Evolutionary conservation across 1,140 invertebrate genomes (phyloP), one percentile per base, ranked within the genome.

Genomic region (Meloidogyne hapla): DNA sequence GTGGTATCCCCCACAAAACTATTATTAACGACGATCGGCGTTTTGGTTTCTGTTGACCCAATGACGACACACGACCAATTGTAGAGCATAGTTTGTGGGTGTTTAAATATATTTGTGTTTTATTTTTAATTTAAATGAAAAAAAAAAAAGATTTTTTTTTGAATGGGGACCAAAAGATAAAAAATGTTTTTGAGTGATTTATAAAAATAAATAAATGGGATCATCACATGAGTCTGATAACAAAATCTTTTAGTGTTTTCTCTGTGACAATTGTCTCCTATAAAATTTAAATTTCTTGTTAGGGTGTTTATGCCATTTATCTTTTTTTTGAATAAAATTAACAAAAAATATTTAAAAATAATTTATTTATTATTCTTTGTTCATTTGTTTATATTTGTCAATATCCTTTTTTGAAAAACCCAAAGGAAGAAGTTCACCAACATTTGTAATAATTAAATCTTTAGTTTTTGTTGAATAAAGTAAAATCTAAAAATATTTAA

Each of bases 361-460:
- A n/a, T n/a, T n/a, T n/a, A n/a, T n/a, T n/a, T n/a, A 56, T 73
- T 28, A 23, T 73, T 64, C 42, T 25, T 61, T 64, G 23, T 21
- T 61, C 71, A 15, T 64, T 28, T 40, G 48, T 45, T 75, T 23
- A 63, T 66, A 28, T 21, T 40, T 26, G 38, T 75, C 38, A 48
- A 75, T 23, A 6, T 26, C 10, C 10, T 33, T 26, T 13, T 48
- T 48, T 10, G 48, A 45, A 56, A 77, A 77, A 18, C 74, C 76
- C 75, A 77, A 65, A n/a, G 76, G 76, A 38, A 78, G 62, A 23
- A 77, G 74, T 28, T 77, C 70, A 42, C 40, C 26, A 33, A 69
- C 25, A 13, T 33, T 74, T 18, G 74, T 76, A 26, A 77, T 61
- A 8, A 78, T 9, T 56, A 65, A 40, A 26, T 38, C 21, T 45